Conservation (phyloP, 2,113 vertebrate species). For the Scartelaos histophorus region DNA sequence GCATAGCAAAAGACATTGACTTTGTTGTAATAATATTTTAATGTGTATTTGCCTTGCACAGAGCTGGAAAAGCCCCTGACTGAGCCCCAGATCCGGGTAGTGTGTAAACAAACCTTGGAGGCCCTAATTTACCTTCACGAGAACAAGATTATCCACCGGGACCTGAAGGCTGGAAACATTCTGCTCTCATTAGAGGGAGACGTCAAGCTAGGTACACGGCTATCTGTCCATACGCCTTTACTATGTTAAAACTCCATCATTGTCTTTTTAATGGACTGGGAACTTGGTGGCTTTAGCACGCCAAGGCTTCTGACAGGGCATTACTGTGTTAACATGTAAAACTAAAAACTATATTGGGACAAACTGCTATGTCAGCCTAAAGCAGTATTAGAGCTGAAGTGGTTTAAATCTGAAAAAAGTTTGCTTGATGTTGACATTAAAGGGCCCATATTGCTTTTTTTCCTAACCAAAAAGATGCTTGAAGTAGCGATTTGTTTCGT, state of each 20-base stretch:
- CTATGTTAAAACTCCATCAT: not conserved
- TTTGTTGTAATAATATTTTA: not conserved
- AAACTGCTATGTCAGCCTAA: not conserved
- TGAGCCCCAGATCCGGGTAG: conserved; percentile 95
- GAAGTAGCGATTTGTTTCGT: too few relatives aligned
- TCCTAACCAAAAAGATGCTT: too few relatives aligned
- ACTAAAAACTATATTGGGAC: too few relatives aligned
- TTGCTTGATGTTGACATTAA: not conserved
- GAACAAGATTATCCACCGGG: conserved; percentile 96
- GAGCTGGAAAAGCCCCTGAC: conserved; percentile 95
- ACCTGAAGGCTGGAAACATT: conserved; percentile 97
- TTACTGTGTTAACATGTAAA: too few relatives aligned
- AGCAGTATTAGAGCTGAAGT: not conserved
- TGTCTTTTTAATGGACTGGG: not conserved
- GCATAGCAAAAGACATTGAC: not conserved
- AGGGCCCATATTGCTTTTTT: too few relatives aligned
- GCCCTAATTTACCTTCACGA: conserved; percentile 94
- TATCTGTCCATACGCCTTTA: conserved; percentile 6
- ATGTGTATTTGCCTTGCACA: conserved; percentile 57
- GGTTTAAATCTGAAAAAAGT: not conserved
- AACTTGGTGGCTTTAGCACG: not conserved
- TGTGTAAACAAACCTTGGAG: conserved; percentile 93
- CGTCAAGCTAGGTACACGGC: conserved; percentile 89
- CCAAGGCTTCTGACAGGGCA: not conserved
- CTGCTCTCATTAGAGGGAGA: conserved; percentile 94